A percentile compares a stretch with the other conserved stretches of the same genome.
phyloP scores from a whole-genome alignment of 2,888 invertebrate species.

The Clivina fossor region DNA sequence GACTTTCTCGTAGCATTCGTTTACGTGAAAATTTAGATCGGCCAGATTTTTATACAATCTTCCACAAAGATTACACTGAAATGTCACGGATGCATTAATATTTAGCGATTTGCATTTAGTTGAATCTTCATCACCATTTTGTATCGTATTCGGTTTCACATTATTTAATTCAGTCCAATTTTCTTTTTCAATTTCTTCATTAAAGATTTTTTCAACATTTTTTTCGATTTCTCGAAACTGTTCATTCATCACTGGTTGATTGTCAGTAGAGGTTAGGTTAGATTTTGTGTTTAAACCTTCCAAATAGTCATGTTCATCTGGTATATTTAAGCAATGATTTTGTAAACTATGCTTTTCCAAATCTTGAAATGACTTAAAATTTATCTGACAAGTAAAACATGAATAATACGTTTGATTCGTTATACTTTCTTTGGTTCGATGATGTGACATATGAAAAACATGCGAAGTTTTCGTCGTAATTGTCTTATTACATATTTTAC shows the following conservation, averaged over 20 bases:
- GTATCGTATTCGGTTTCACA: not conserved
- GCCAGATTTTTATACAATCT: conserved; percentile 13
- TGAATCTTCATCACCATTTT: not conserved
- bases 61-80: conserved; percentile 21
- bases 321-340: conserved; percentile 3
- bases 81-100: conserved; percentile 15
- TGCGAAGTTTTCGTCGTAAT: conserved; percentile 11
- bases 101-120: not conserved
- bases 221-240: not conserved
- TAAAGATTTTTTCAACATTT: conserved; percentile 12
- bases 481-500: conserved; percentile 25
- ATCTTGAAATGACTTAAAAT: conserved; percentile 10
- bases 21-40: conserved; percentile 16
- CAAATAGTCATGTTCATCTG: conserved; percentile 14
- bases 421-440: conserved; percentile 13
- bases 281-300: not conserved
- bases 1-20: conserved; percentile 15
- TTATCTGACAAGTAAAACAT: conserved; percentile 12
- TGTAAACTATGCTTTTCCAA: conserved; percentile 9
- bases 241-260: not conserved
- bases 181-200: not conserved
- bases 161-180: too few species aligned
- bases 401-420: conserved; percentile 10
- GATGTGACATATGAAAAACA: conserved; percentile 16
- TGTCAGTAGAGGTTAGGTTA: not conserved